A percentile compares a stretch with the other conserved stretches of the same genome.
Evolutionary conservation across 2,888 invertebrate genomes (phyloP).

Genomic region (Drosophila sordidula): DNA sequence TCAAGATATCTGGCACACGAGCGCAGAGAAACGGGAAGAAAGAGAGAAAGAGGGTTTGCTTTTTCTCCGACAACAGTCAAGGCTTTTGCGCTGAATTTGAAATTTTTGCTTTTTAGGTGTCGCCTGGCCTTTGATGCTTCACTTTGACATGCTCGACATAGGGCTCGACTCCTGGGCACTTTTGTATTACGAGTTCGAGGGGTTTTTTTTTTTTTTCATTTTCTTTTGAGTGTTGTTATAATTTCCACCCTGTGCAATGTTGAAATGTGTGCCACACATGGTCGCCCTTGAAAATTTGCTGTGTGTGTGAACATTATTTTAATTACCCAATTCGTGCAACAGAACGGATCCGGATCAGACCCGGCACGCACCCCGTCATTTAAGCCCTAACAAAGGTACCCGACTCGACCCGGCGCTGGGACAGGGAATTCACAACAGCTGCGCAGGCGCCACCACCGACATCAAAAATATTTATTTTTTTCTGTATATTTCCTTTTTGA

Average conservation of each 20-base stretch:
- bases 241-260: constrained; percentile 58
- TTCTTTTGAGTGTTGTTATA: constrained; percentile 6
- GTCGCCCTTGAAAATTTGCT: constrained; percentile 71
- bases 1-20: constrained; percentile 40
- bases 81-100: constrained; percentile 49
- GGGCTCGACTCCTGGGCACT: constrained; percentile 16
- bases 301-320: constrained; percentile 72
- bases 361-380: constrained; percentile 70
- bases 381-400: constrained; percentile 54
- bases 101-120: constrained; percentile 22
- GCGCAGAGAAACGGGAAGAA: neutral
- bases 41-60: neutral
- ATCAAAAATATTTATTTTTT: constrained; percentile 3
- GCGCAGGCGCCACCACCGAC: constrained; percentile 68
- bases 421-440: constrained; percentile 64
- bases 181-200: constrained; percentile 9
- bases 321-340: constrained; percentile 57
- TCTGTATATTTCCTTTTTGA: constrained; percentile 15
- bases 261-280: constrained; percentile 73
- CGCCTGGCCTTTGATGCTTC: constrained; percentile 37
- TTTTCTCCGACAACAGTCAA: constrained; percentile 41
- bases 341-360: constrained; percentile 23
- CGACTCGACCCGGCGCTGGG: constrained; percentile 3
- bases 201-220: constrained; percentile 19
- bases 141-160: constrained; percentile 59